Evolutionary conservation across 2,113 vertebrate species (phyloP).

Genomic region (Morone saxatilis): DNA sequence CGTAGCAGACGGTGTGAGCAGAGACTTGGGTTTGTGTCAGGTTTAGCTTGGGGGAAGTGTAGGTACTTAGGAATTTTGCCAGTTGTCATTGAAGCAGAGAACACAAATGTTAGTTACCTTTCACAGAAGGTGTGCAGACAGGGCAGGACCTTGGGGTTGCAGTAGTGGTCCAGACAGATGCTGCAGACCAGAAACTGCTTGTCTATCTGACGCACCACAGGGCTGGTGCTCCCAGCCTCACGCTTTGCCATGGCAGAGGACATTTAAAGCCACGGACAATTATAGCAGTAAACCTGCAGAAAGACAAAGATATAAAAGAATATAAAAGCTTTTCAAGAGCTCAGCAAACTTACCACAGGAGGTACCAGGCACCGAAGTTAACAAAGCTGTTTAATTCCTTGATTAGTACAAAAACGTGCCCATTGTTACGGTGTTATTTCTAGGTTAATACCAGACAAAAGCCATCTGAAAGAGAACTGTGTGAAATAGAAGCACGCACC

Average conservation of each 20-base stretch:
- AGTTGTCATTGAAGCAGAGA: not conserved
- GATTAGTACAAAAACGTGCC: conserved; percentile 48
- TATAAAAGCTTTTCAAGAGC: conserved; percentile 7
- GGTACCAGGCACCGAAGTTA: conserved; percentile 61
- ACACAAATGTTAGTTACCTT: conserved; percentile 83
- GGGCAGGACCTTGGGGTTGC: conserved; percentile 90
- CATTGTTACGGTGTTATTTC: conserved; percentile 60
- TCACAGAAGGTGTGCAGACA: conserved; percentile 98
- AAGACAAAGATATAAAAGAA: conserved; percentile 24
- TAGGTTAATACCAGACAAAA: conserved; percentile 61
- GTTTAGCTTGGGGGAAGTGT: not conserved
- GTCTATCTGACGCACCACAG: conserved; percentile 95
- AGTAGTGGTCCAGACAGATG: conserved; percentile 95
- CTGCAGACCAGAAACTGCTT: conserved; percentile 97
- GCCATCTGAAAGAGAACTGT: conserved; percentile 30
- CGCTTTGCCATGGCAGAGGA: conserved; percentile 89
- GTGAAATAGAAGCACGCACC: conserved; percentile 26
- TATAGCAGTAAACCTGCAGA: conserved; percentile 75
- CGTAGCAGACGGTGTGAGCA: not conserved
- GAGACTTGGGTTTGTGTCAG: conserved; percentile 6
- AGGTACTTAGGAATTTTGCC: conserved; percentile 17
- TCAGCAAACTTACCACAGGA: conserved; percentile 19
- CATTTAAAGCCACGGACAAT: conserved; percentile 73
- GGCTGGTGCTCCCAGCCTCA: conserved; percentile 88
- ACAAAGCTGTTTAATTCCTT: conserved; percentile 63